Evolutionary conservation across 2,888 invertebrate species (phyloP).

Genomic region (Metopia argyrocephala): DNA sequence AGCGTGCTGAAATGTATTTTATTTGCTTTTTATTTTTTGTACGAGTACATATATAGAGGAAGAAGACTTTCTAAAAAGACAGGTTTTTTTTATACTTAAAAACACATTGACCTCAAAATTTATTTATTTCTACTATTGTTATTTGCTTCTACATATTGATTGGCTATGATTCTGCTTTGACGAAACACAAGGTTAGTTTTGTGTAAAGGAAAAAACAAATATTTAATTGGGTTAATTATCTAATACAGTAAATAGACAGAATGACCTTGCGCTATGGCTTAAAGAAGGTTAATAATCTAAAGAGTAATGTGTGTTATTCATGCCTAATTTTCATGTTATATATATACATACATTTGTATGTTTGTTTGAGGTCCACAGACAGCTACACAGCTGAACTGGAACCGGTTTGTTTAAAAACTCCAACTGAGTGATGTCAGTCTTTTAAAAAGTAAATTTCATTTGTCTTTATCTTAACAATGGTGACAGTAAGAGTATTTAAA

Average conservation of each 20-base stretch:
- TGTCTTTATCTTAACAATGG: no score
- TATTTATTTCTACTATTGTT: slow-evolving; percentile 12
- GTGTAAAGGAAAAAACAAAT: not conserved
- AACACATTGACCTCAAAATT: slow-evolving; percentile 60
- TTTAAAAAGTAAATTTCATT: no score
- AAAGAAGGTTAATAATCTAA: slow-evolving; percentile 1
- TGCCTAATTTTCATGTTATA: no score
- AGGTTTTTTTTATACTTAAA: slow-evolving; percentile 34
- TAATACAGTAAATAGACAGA: not conserved
- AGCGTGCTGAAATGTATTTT: slow-evolving; percentile 54
- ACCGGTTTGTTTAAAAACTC: no score
- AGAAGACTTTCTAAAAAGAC: slow-evolving; percentile 4
- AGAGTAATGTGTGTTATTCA: no score
- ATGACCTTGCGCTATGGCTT: not conserved
- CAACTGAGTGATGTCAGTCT: no score
- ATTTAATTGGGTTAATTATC: slow-evolving; percentile 31
- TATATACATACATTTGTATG: no score
- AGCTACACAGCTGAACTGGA: no score
- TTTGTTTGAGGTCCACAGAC: no score
- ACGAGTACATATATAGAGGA: no score
- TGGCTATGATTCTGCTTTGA: not conserved
- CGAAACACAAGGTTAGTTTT: slow-evolving; percentile 27
- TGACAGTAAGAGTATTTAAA: no score
- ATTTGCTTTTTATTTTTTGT: no score
- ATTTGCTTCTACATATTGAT: slow-evolving; percentile 20